Conservation (phyloP, 2,113 vertebrate genomes). For the Myrmecobius fasciatus region DNA sequence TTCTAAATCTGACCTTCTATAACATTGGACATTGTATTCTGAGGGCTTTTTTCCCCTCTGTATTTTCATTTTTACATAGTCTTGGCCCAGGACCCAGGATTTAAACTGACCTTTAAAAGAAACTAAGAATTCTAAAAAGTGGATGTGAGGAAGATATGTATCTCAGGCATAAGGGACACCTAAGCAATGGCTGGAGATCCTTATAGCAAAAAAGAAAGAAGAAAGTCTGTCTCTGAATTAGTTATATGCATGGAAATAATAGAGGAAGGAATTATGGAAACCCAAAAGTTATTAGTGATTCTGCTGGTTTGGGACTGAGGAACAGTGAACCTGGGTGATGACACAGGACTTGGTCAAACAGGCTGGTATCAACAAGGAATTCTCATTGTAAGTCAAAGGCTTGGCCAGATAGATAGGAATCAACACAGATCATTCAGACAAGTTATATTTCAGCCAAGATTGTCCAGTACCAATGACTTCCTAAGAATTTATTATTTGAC, state of each 20-base stretch:
- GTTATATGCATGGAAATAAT: neutral
- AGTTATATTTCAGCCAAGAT: neutral
- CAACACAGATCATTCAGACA: neutral
- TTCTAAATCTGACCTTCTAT: neutral
- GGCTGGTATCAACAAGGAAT: neutral
- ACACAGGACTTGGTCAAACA: neutral
- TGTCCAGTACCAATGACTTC: neutral
- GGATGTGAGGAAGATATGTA: neutral
- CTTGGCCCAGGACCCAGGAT: neutral
- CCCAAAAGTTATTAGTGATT: neutral
- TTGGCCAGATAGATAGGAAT: neutral
- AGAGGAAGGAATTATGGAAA: neutral
- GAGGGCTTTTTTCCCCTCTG: neutral
- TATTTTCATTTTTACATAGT: neutral
- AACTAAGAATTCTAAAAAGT: neutral
- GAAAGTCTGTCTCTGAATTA: neutral
- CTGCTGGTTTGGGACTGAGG: neutral
- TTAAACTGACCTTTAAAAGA: neutral
- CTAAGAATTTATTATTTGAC: neutral
- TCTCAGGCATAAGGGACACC: neutral
- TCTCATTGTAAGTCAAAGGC: neutral
- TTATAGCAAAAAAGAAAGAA: neutral
- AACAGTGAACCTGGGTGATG: neutral
- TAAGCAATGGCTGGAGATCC: neutral
- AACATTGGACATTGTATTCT: neutral